phyloP scores from a whole-genome alignment of 2,797 vertebrate genomes.

The Pangasius macronema region DNA sequence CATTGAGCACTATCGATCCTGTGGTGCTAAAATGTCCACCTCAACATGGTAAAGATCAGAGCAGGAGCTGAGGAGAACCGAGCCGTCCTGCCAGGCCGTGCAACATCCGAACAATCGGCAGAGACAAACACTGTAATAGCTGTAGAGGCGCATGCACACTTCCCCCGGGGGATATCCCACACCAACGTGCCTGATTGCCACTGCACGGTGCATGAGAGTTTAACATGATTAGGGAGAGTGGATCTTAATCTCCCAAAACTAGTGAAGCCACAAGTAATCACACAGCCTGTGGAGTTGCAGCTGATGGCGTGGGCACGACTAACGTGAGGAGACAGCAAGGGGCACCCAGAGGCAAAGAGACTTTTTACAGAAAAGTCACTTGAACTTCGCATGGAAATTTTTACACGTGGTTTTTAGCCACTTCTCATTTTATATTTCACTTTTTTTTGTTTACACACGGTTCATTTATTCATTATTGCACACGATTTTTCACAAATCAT shows the following conservation, averaged over 20 bases:
- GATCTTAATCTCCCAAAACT: slow-evolving; percentile 63
- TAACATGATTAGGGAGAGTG: slow-evolving; percentile 57
- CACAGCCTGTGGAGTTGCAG: slow-evolving; percentile 53
- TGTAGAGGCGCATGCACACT: slow-evolving; percentile 26
- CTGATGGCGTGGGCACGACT: slow-evolving; percentile 49
- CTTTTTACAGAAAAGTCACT: not conserved
- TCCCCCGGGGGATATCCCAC: slow-evolving; percentile 55
- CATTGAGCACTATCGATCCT: slow-evolving; percentile 38
- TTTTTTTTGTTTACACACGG: not conserved
- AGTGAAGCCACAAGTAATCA: slow-evolving; percentile 64
- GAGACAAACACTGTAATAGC: slow-evolving; percentile 70
- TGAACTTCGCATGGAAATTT: not conserved
- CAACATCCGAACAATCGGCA: slow-evolving; percentile 56
- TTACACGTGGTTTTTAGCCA: not conserved
- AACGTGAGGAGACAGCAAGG: slow-evolving; percentile 57
- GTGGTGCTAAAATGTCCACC: slow-evolving; percentile 51
- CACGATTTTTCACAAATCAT: not conserved
- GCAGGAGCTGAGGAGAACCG: slow-evolving; percentile 7
- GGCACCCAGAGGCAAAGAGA: slow-evolving; percentile 18
- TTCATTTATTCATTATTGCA: not conserved
- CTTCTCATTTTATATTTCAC: not conserved
- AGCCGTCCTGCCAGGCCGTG: slow-evolving; percentile 48
- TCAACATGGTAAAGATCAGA: slow-evolving; percentile 38
- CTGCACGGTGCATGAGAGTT: slow-evolving; percentile 58
- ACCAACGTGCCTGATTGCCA: slow-evolving; percentile 54